Evolutionary conservation across 1,140 invertebrate species (phyloP).

Genomic region (Hestina assimilis): DNA sequence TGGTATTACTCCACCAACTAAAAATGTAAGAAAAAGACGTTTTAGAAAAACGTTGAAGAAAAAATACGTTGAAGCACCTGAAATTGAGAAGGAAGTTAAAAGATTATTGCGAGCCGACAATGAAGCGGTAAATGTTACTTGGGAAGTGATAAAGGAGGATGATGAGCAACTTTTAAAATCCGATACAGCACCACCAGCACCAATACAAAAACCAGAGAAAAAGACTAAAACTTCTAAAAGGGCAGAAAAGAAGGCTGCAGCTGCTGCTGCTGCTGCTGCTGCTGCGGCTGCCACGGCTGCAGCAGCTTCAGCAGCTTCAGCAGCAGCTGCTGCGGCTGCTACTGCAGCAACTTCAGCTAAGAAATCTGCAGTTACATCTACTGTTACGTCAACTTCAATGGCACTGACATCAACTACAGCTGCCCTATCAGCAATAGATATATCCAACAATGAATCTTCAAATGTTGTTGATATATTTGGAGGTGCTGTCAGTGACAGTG

Average conservation of each 20-base stretch:
- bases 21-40: conserved; percentile 95
- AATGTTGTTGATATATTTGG: conserved; percentile 89
- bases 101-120: conserved; percentile 93
- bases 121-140: conserved; percentile 93
- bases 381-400: neutral
- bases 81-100: conserved; percentile 98
- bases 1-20: conserved; percentile 95
- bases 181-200: conserved; percentile 63
- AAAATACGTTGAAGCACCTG: conserved; percentile 97
- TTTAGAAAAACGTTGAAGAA: conserved; percentile 98
- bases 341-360: neutral
- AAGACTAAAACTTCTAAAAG: conserved; percentile 61
- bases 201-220: conserved; percentile 73
- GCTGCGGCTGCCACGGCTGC: neutral
- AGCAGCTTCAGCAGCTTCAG: neutral
- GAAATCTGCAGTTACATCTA: neutral
- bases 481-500: conserved; percentile 90
- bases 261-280: conserved; percentile 1
- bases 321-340: neutral
- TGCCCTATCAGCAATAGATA: conserved; percentile 2
- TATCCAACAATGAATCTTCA: conserved; percentile 42
- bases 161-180: conserved; percentile 82
- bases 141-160: conserved; percentile 96
- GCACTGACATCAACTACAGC: conserved; percentile 1
- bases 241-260: conserved; percentile 54